Percentiles rank a stretch among this genome's conserved stretches.
Conservation (phyloP, 2,113 vertebrate species). For the Leiothrix lutea region DNA sequence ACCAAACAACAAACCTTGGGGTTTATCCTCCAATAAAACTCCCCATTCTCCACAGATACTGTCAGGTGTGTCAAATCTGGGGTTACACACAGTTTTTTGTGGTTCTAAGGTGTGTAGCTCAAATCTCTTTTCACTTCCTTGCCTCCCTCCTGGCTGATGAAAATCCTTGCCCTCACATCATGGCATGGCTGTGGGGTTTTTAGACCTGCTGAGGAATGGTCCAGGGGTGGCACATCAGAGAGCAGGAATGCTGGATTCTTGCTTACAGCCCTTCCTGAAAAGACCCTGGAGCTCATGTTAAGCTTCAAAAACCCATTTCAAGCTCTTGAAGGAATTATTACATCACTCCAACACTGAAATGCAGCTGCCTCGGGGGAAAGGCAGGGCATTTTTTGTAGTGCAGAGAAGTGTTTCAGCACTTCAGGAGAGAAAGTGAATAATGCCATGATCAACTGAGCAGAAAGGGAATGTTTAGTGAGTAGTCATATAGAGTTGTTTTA, state of each 20-base stretch:
- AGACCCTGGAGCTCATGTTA: not conserved
- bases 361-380: not conserved
- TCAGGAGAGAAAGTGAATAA: conserved; percentile 21
- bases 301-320: not conserved
- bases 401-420: conserved; percentile 5
- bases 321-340: not conserved
- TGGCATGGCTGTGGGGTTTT: not conserved
- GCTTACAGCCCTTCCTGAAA: not conserved
- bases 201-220: not conserved
- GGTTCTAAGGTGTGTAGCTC: not conserved
- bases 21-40: not conserved
- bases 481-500: not conserved
- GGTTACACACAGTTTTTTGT: not conserved
- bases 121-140: not conserved
- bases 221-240: not conserved
- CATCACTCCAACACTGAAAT: not conserved
- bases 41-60: not conserved
- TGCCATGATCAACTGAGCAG: conserved; percentile 4
- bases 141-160: not conserved
- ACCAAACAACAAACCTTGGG: not conserved
- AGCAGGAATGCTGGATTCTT: not conserved
- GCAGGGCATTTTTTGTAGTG: not conserved
- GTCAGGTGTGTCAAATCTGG: not conserved
- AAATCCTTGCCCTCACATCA: not conserved
- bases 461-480: conserved; percentile 22